Evolutionary conservation across 2,888 invertebrate genomes (phyloP).

Genomic region (Lepeophtheirus nordmannii): DNA sequence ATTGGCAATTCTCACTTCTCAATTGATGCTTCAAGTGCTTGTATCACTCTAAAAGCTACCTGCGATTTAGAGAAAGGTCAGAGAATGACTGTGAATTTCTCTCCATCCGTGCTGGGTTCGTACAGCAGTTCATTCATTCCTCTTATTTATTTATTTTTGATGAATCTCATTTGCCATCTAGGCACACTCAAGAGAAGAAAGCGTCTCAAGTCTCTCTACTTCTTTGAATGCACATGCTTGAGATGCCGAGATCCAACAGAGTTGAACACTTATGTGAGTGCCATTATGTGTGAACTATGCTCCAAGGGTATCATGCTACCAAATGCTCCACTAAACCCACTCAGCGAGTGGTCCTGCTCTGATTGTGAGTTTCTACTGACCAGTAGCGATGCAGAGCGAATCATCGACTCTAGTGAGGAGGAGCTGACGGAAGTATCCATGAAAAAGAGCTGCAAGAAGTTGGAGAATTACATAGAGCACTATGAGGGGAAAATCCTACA

Average conservation of each 20-base stretch:
- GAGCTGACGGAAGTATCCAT: neutral
- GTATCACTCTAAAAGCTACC: neutral
- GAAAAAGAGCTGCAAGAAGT: neutral
- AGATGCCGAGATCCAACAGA: constrained; percentile 19
- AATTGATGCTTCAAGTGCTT: neutral
- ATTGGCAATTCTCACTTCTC: neutral
- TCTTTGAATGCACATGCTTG: constrained; percentile 10
- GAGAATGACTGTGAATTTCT: neutral
- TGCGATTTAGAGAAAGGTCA: neutral
- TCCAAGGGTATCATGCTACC: constrained; percentile 2
- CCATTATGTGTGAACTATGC: constrained; percentile 17
- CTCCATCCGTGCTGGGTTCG: neutral
- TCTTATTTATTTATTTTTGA: neutral
- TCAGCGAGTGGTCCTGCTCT: constrained; percentile 1
- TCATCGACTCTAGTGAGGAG: constrained; percentile 14
- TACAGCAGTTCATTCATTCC: neutral
- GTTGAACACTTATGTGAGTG: constrained; percentile 9
- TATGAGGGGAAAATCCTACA: constrained; percentile 15
- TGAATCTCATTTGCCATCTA: constrained; percentile 4
- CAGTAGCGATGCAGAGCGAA: neutral
- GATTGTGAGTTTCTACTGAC: constrained; percentile 17
- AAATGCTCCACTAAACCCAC: neutral
- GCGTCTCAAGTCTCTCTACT: constrained; percentile 5
- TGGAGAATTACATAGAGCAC: constrained; percentile 6
- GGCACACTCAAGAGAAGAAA: constrained; percentile 13